Evolutionary conservation across 2,113 vertebrate species (phyloP).

Genomic region (Clupea harengus): DNA sequence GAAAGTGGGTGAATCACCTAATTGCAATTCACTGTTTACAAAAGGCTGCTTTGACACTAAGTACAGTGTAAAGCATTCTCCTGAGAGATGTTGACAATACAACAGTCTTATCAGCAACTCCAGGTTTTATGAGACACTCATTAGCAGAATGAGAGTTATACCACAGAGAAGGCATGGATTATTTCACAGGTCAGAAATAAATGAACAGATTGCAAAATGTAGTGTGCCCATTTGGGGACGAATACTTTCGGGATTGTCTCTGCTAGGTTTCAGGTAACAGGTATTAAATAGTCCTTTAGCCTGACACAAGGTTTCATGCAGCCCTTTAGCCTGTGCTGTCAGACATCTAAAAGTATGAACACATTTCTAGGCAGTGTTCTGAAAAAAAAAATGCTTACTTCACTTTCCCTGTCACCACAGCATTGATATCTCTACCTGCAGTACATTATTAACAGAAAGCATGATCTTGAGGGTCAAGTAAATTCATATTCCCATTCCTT

Average conservation of each 20-base stretch:
- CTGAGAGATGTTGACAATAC: not conserved
- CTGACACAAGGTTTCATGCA: not conserved
- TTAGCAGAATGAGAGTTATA: not conserved
- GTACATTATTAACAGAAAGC: not conserved
- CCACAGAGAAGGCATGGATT: not conserved
- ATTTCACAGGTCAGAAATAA: not conserved
- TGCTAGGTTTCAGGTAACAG: too few relatives aligned
- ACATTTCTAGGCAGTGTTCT: not conserved
- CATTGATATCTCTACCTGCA: not conserved
- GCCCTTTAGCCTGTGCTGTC: not conserved
- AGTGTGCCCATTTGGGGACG: not conserved
- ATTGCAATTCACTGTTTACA: not conserved
- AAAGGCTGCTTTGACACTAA: constrained; percentile 5
- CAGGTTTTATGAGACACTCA: not conserved
- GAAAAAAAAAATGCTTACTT: not conserved
- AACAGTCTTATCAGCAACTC: not conserved
- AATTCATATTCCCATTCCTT: too few relatives aligned
- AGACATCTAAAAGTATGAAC: not conserved
- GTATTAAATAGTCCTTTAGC: not conserved
- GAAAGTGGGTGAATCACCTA: constrained; percentile 6
- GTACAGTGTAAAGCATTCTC: not conserved
- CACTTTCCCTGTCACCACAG: not conserved
- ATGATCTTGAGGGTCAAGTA: too few relatives aligned
- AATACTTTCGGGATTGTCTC: not conserved
- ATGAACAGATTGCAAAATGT: not conserved